These are phyloP conservation scores for Falco cherrug DNA, from an alignment of 2,797 vertebrate species.

Conservation along the genomic window DNA sequence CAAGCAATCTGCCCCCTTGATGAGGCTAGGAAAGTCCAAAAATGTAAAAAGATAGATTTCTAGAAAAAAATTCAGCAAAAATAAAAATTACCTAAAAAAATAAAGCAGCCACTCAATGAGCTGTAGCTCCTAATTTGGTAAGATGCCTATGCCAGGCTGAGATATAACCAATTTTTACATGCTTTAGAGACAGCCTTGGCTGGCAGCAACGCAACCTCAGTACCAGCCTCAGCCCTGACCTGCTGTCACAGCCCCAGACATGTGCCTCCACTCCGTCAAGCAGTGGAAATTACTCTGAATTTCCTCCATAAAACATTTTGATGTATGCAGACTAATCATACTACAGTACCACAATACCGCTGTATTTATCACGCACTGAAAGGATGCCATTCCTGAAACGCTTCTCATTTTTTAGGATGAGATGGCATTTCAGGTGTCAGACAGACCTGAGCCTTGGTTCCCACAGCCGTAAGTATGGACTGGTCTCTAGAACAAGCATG, in stretches of 20 bases:
- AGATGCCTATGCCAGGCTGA: background rate
- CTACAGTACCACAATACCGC: too few species aligned
- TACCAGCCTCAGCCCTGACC: background rate
- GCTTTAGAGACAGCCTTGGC: background rate
- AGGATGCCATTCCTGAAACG: background rate
- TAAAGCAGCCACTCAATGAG: background rate
- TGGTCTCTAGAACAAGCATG: rapidly evolving
- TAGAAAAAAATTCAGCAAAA: background rate
- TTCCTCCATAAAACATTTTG: background rate
- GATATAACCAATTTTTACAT: background rate
- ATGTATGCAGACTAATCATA: rapidly evolving
- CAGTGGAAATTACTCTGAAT: background rate
- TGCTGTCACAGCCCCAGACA: background rate
- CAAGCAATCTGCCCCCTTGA: too few species aligned
- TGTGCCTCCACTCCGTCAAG: too few species aligned
- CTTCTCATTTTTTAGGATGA: background rate
- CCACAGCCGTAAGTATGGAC: background rate
- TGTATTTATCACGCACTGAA: background rate
- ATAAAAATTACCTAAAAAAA: background rate
- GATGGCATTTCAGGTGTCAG: background rate
- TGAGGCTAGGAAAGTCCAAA: background rate
- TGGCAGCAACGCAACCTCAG: background rate
- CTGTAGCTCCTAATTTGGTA: background rate
- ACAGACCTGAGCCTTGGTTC: too few species aligned
- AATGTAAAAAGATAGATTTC: background rate